These are phyloP conservation scores for Oscarella lobularis DNA, from an alignment of 37 sponge, comb jelly and placozoan species.

Conservation along the genomic window DNA sequence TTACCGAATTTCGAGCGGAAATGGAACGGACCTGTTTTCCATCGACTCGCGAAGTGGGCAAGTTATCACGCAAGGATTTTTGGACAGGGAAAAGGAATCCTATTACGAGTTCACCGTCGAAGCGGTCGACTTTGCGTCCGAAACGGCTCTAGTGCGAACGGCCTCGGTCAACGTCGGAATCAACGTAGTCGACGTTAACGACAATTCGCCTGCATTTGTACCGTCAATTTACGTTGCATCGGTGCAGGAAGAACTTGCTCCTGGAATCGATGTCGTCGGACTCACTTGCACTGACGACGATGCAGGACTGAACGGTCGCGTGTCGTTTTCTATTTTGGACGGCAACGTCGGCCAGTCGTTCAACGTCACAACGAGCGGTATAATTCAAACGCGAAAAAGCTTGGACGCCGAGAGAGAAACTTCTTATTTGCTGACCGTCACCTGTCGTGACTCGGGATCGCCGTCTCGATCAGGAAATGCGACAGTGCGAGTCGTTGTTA, in stretches of 20 bases:
- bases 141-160: not conserved
- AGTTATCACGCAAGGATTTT: not conserved
- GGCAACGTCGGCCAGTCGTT: not conserved
- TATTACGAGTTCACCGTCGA: not conserved
- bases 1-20: constrained; percentile 6
- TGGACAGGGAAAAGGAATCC: not conserved
- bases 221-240: not conserved
- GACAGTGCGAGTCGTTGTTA: too few relatives aligned
- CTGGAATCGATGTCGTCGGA: too few relatives aligned
- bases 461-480: too few relatives aligned
- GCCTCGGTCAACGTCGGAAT: too few relatives aligned
- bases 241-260: too few relatives aligned
- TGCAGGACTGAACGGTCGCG: not conserved
- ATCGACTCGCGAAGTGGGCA: not conserved
- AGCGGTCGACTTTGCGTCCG: not conserved
- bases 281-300: not conserved
- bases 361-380: not conserved
- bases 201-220: not conserved
- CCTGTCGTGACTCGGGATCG: too few relatives aligned
- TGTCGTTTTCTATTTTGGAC: not conserved
- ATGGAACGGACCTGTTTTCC: not conserved
- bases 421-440: too few relatives aligned
- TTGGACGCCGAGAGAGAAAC: too few relatives aligned
- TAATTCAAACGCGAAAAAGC: not conserved
- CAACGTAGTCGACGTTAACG: too few relatives aligned